Evolutionary conservation across 2,113 vertebrate genomes (phyloP).

Genomic region (Podarcis cretensis): DNA sequence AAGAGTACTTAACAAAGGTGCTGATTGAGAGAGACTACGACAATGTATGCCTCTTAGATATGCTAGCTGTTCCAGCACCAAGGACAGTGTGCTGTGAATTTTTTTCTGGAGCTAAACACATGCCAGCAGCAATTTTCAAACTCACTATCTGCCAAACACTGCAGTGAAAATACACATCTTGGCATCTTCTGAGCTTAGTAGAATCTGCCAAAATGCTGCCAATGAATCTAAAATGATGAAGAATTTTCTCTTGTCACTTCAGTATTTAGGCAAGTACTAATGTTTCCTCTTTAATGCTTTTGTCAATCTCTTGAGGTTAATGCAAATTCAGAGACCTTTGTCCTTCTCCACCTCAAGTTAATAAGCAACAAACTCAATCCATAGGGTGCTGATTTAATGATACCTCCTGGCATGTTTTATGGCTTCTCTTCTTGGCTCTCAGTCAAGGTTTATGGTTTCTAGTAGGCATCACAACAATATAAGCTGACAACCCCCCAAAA

Average conservation of each 20-base stretch:
- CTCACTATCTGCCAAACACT: neutral
- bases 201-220: constrained; percentile 4
- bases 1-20: neutral
- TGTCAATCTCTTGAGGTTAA: neutral
- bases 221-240: neutral
- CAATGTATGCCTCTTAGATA: neutral
- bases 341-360: neutral
- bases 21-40: neutral
- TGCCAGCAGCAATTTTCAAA: neutral
- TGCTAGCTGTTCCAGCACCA: neutral
- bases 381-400: rapidly evolving
- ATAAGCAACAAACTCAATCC: neutral
- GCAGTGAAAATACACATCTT: neutral
- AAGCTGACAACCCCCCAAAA: neutral
- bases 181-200: neutral
- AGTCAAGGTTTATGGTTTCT: neutral
- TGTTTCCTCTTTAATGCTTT: neutral
- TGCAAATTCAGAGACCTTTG: neutral
- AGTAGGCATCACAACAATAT: neutral
- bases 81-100: neutral
- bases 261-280: neutral
- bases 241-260: neutral
- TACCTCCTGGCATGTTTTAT: constrained; percentile 1
- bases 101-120: neutral
- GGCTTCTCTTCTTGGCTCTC: constrained; percentile 8